Percentiles rank a stretch among this genome's conserved stretches.
phyloP scores from a whole-genome alignment of 1,140 invertebrate species.

The Tyrophagus putrescentiae region DNA sequence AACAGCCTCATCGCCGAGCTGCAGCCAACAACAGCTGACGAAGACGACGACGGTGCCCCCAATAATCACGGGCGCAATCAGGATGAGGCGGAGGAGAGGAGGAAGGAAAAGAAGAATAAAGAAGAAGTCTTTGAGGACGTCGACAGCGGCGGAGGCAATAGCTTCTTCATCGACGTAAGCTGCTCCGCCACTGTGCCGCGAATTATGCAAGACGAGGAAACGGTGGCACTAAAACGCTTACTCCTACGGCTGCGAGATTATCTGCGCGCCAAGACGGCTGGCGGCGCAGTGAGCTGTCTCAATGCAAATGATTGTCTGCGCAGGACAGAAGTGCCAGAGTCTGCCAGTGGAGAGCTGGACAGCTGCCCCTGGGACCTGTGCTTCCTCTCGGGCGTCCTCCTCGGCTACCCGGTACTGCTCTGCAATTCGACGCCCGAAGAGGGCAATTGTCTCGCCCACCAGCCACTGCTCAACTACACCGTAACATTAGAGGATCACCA shows the following conservation, averaged over 20 bases:
- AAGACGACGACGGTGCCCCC: background rate
- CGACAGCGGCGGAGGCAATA: background rate
- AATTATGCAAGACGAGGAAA: constrained; percentile 8
- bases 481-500: background rate
- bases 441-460: constrained; percentile 13
- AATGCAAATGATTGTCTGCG: constrained; percentile 6
- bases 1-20: background rate
- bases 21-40: too few relatives aligned
- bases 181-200: background rate
- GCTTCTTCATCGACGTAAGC: constrained; percentile 1
- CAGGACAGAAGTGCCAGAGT: background rate
- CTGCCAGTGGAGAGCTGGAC: background rate
- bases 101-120: background rate
- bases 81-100: background rate
- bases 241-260: constrained; percentile 15
- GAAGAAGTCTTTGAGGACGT: background rate
- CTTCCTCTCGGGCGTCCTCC: background rate
- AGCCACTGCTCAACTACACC: background rate
- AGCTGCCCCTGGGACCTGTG: background rate
- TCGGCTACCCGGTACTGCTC: constrained; percentile 16
- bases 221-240: background rate
- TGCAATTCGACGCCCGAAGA: background rate
- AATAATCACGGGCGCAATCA: background rate
- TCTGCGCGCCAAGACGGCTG: background rate
- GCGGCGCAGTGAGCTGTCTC: background rate